Conservation (phyloP, 2,797 vertebrate genomes). For the Gorsachius magnificus region DNA sequence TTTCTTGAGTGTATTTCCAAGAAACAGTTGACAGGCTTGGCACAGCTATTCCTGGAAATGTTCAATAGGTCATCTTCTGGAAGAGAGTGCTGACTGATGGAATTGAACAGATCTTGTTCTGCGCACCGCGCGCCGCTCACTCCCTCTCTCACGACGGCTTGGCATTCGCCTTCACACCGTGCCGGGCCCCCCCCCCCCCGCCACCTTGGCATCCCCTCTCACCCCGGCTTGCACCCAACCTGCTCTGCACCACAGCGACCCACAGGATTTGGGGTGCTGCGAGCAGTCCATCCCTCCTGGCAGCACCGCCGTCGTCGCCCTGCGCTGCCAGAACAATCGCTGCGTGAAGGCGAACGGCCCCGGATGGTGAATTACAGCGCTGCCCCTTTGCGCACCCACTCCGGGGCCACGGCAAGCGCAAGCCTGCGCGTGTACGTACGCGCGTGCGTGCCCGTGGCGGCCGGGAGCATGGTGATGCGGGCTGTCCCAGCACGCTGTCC, state of each 20-base stretch:
- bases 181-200: accelerated
- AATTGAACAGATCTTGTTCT: constrained; percentile 71
- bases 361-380: constrained; percentile 8
- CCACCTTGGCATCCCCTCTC: neutral
- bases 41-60: constrained; percentile 85
- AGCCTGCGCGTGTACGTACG: neutral
- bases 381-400: neutral
- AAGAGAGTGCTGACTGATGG: constrained; percentile 75
- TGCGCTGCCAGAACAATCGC: constrained; percentile 23
- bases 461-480: neutral
- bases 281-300: constrained; percentile 11
- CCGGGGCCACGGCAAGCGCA: neutral
- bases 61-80: constrained; percentile 86
- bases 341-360: neutral
- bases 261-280: neutral
- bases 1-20: constrained; percentile 83
- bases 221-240: neutral
- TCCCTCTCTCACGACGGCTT: neutral
- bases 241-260: neutral
- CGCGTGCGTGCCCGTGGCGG: accelerated
- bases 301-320: neutral
- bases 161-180: neutral
- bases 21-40: constrained; percentile 85
- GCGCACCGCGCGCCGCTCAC: neutral
- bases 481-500: neutral